Evolutionary conservation across 2,113 vertebrate species (phyloP).

Genomic region (Anarhynchus alexandrinus): DNA sequence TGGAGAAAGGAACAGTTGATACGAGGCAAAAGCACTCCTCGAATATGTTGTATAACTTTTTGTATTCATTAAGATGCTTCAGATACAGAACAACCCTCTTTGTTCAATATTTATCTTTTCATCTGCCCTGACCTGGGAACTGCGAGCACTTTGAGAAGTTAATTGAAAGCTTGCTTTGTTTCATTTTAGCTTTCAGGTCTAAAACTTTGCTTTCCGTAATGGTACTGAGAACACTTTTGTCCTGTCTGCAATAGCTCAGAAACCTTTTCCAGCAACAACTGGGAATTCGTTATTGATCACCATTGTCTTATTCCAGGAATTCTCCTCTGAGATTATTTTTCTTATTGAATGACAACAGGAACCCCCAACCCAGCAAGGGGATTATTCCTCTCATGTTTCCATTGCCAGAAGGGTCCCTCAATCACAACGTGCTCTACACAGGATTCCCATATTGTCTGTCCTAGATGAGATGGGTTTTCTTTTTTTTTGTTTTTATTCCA

Average conservation of each 20-base stretch:
- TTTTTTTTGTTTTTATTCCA: neutral
- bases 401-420: neutral
- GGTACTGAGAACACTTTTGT: slow-evolving; percentile 4
- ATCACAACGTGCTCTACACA: neutral
- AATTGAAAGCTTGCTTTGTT: slow-evolving; percentile 51
- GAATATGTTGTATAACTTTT: neutral
- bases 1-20: neutral
- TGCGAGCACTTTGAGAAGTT: slow-evolving; percentile 33
- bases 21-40: neutral
- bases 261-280: slow-evolving; percentile 3
- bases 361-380: neutral
- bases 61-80: slow-evolving; percentile 45
- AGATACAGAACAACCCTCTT: slow-evolving; percentile 22
- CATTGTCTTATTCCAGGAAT: slow-evolving; percentile 21
- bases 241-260: neutral
- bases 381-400: neutral
- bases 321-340: neutral
- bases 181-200: slow-evolving; percentile 37
- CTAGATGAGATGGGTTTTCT: neutral
- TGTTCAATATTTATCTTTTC: slow-evolving; percentile 59
- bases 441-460: neutral
- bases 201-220: neutral
- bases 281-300: neutral
- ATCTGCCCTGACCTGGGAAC: slow-evolving; percentile 51
- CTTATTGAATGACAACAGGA: neutral